phyloP scores from a whole-genome alignment of 2,113 vertebrate genomes.

The Gorsachius goisagi region DNA sequence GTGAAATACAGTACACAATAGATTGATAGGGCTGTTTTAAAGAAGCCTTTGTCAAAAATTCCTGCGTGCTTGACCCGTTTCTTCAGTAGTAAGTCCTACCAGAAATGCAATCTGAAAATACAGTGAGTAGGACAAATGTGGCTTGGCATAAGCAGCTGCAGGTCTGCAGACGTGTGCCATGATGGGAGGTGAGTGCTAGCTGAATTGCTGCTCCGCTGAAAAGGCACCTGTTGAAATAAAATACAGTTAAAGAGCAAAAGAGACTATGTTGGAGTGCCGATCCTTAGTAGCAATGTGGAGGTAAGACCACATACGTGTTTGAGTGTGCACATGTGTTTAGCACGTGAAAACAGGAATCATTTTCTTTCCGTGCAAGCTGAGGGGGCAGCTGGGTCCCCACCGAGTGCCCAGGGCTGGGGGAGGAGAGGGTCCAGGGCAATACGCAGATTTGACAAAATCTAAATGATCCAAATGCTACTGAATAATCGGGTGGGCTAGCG shows the following conservation, averaged over 20 bases:
- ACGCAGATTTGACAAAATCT: background rate
- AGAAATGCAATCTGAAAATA: background rate
- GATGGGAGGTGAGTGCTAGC: slow-evolving; percentile 39
- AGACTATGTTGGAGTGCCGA: background rate
- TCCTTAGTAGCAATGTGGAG: background rate
- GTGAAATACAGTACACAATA: slow-evolving; percentile 62
- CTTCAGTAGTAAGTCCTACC: background rate
- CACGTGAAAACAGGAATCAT: background rate
- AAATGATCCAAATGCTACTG: background rate
- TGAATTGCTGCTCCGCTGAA: slow-evolving; percentile 17
- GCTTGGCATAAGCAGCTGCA: slow-evolving; percentile 31
- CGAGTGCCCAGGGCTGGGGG: background rate
- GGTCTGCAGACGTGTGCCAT: slow-evolving; percentile 46
- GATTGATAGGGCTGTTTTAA: slow-evolving; percentile 38
- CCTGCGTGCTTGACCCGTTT: background rate
- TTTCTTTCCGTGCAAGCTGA: background rate
- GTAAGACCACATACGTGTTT: background rate
- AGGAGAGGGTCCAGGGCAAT: background rate
- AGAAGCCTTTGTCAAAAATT: slow-evolving; percentile 51
- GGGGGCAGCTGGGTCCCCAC: background rate
- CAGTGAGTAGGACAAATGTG: slow-evolving; percentile 29
- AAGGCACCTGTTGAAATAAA: slow-evolving; percentile 53
- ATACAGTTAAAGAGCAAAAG: background rate
- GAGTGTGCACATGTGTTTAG: background rate
- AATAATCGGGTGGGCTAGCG: background rate